Evolutionary conservation across 2,113 vertebrate species (phyloP), one percentile per base, ranked within the genome.

Genomic region (Malurus elegans): DNA sequence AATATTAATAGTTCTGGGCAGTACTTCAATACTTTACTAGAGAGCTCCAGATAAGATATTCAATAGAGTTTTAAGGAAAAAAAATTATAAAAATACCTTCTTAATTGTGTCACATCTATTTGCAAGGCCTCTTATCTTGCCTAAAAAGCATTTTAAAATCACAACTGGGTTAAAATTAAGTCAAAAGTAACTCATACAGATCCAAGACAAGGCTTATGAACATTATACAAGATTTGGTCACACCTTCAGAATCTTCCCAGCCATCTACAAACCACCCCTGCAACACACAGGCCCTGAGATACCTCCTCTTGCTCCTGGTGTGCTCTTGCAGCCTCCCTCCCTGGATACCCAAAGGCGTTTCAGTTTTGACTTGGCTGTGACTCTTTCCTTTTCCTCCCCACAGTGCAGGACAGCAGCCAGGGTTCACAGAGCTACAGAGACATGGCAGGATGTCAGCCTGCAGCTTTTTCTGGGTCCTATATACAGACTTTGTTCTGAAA

Each of bases 391-490:
- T 18, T 5, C n/a, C 14, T 79, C 11, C 11, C 15, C 5, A 5
- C 31, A n/a, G 31, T 8, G 14, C 15, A 14, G 56, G 26, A 50
- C 21, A 81, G 78, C 50, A 71, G 11, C 9, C 40, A n/a, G 31
- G 7, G 20, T 25, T 72, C 19, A 5, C 4, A 10, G 16, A 26
- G 20, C 2, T 6, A 67, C n/a, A 54, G n/a, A 53, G 5, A 74
- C 5, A 20, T n/a, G 50, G 24, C 1, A 2, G 14, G 8, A 54
- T 0, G 0, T 34, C 40, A 83, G 12, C n/a, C 44, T 48, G 25
- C 21, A 62, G 21, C 6, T 64, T 74, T 74, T 51, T 51, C 66
- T 45, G 51, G 15, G 10, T 66, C 45, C 23, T 32, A 8, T 10
- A 32, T 28, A 29, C 8, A 51, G 29, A 7, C 12, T 70, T 31